Percentiles rank a stretch among this genome's conserved stretches.
phyloP scores from a whole-genome alignment of 2,113 vertebrate species.

The Equus quagga region DNA sequence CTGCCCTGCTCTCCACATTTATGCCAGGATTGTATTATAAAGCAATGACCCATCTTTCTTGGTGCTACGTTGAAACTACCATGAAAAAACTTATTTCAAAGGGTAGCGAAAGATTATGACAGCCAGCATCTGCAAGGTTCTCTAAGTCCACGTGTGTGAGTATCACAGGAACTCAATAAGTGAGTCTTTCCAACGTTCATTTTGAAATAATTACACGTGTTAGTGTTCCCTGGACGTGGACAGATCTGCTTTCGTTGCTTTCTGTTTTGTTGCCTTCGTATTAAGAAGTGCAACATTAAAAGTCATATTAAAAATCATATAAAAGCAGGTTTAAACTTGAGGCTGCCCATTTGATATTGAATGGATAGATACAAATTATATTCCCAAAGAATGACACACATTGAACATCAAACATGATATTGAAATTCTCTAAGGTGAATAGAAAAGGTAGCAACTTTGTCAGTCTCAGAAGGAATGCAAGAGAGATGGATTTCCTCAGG shows the following conservation, averaged over 20 bases:
- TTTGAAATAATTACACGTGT: background rate
- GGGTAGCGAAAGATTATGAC: background rate
- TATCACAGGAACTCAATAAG: background rate
- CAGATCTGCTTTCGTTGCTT: background rate
- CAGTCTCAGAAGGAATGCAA: background rate
- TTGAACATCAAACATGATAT: background rate
- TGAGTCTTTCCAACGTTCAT: background rate
- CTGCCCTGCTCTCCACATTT: background rate
- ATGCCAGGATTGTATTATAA: background rate
- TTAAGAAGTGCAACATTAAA: background rate
- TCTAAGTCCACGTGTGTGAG: background rate
- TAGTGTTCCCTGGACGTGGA: background rate
- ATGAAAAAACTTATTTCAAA: background rate
- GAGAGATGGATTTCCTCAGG: background rate
- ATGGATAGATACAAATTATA: background rate
- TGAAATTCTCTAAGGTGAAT: background rate
- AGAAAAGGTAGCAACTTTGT: background rate
- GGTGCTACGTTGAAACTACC: background rate
- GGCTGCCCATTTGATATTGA: background rate
- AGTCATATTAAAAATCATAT: background rate
- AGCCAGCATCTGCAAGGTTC: background rate
- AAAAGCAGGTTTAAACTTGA: background rate
- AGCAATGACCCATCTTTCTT: background rate
- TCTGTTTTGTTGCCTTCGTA: slow-evolving; percentile 10
- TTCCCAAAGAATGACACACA: background rate